Evolutionary conservation across 2,113 vertebrate species (phyloP), one percentile per base, ranked within the genome.

Genomic region (Oostethus manadensis): DNA sequence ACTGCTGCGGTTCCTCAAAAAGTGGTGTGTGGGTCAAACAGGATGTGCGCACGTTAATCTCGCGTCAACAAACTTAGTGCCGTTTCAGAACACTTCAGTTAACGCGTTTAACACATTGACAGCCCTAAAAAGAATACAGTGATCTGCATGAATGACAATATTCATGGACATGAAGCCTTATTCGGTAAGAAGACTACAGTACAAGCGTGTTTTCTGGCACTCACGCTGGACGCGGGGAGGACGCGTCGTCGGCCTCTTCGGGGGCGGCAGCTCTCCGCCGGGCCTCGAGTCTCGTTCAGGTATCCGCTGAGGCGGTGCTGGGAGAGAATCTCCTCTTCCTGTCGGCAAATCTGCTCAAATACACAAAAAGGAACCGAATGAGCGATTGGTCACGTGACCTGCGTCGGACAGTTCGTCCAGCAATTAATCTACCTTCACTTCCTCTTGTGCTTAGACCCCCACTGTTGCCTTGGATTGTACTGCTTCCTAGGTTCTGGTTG

Each of bases 181-280:
- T 44, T 44, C 13, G 17, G n/a, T 18, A 18, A 18, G 47, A 13
- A 21, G 45, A 20, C 8, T 26, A 26, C 2, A 26, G 5, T 26
- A 26, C 2, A 26, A 26, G 23, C 5, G 21, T 40, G 35, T 56
- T 18, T 16, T 9, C n/a, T 20, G 40, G 29, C 51, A 78, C 87
- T 88, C 66, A 90, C 89, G 47, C 54, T 62, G 82, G 44, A 69
- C 81, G 66, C 68, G 70, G 60, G 51, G 13, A 7, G 83, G 78
- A 16, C 53, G 76, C 9, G 22, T 51, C 0, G 77, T 79, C 0
- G 9, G 60, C 46, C 1, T 38, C 55, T 62, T 62, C 15, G 8
- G 40, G 44, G 50, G 42, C 3, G 17, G 47, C n/a, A 29, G n/a
- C 3, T 18, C 17, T 46, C n/a, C 40, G 0, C n/a, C 9, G 20